These are phyloP conservation scores for Corvus cornix DNA, from an alignment of 2,113 vertebrate species.

Conservation along the genomic window DNA sequence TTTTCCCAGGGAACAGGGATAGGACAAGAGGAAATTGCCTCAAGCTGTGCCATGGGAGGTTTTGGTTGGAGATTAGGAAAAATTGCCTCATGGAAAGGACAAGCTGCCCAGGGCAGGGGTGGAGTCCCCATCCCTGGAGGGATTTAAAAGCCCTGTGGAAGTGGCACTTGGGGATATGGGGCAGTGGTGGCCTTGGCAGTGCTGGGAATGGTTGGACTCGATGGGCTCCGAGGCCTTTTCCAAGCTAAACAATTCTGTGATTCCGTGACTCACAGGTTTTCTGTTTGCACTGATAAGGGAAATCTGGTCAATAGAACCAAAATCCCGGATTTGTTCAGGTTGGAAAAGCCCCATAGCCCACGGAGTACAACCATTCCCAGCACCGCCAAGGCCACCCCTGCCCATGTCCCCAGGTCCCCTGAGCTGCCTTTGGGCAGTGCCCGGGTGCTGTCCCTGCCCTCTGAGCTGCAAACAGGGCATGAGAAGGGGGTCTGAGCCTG, in stretches of 20 bases:
- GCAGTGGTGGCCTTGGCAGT: background rate
- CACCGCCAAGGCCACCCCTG: background rate
- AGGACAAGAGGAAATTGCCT: rapidly evolving
- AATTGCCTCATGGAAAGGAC: background rate
- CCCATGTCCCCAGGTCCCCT: background rate
- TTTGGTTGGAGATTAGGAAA: background rate
- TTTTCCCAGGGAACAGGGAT: background rate
- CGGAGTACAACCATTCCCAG: rapidly evolving
- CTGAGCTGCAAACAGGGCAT: background rate
- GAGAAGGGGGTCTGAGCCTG: rapidly evolving
- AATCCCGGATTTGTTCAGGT: background rate
- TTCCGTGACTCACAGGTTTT: background rate
- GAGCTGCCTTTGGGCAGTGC: background rate
- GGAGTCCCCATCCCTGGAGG: background rate
- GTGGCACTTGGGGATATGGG: background rate
- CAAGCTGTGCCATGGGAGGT: rapidly evolving
- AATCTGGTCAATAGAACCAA: background rate
- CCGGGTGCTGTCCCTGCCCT: background rate
- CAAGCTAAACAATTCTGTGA: background rate
- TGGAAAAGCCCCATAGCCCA: background rate
- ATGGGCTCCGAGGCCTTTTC: background rate
- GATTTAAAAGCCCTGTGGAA: rapidly evolving
- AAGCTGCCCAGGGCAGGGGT: background rate
- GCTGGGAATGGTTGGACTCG: background rate
- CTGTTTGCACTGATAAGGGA: background rate